Evolutionary conservation across 2,113 vertebrate species (phyloP), one percentile per base, ranked within the genome.

Genomic region (Platycercus adscitus): DNA sequence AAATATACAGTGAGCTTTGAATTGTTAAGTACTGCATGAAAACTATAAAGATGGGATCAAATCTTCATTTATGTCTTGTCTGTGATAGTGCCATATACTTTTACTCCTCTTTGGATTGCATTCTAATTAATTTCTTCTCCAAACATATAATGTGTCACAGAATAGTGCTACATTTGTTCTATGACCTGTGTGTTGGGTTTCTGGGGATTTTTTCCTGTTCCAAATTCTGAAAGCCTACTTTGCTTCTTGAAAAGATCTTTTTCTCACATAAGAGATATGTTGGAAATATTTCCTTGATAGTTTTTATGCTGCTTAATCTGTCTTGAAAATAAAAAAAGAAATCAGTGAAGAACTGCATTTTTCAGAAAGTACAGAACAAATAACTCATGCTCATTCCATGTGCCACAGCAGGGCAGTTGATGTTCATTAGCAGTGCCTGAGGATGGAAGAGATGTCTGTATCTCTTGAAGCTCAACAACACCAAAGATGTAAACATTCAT

Each of bases 401-500:
- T 58, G 56, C 56, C 56, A 35, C 56, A 88, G 53, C 71, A 80
- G 63, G n/a, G 79, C 33, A 35, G 43, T 1, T 89, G 87, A 44
- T 72, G 8, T 0, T 49, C 28, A 24, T 73, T 46, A 86, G 49
- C n/a, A 82, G 5, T 80, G 75, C 33, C 61, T 66, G 66, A 70
- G 78, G 78, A 66, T 50, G 66, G 58, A 82, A 55, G 53, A 93
- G 72, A 61, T 88, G 31, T 39, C 68, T 65, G 2, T 91, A 53
- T 72, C 75, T 55, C n/a, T 69, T 73, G 41, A 90, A 94, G 29
- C 11, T 83, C 81, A 91, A 31, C n/a, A 89, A 64, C 55, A 86
- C n/a, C 58, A 94, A 86, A 86, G 91, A 91, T 76, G 46, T 93
- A 82, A 73, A 64, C 50, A 6, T 88, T 94, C 43, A 17, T 81